Conservation (phyloP, 2,888 invertebrate genomes). For the Pantelozetes paolii region DNA sequence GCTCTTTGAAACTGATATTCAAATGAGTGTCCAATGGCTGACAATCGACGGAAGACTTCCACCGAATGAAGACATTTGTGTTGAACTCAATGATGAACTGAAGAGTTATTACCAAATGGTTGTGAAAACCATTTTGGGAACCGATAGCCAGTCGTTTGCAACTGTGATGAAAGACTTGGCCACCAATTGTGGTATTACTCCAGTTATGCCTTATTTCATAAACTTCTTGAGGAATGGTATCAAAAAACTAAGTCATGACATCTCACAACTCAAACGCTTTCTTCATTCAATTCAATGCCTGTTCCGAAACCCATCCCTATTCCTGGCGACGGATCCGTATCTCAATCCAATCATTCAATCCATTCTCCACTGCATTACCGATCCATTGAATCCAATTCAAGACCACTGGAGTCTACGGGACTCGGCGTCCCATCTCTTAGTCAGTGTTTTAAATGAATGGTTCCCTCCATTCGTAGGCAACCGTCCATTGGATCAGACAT, state of each 20-base stretch:
- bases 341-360: slow-evolving; percentile 51
- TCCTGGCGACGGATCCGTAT: slow-evolving; percentile 52
- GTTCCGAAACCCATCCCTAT: slow-evolving; percentile 50
- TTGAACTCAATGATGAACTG: slow-evolving; percentile 48
- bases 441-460: slow-evolving; percentile 50
- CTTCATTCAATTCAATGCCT: slow-evolving; percentile 52
- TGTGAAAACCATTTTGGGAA: slow-evolving; percentile 52
- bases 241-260: slow-evolving; percentile 52
- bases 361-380: slow-evolving; percentile 52
- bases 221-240: slow-evolving; percentile 53
- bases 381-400: slow-evolving; percentile 51
- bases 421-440: slow-evolving; percentile 52
- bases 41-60: slow-evolving; percentile 9
- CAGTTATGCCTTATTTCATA: slow-evolving; percentile 52
- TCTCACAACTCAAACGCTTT: slow-evolving; percentile 52
- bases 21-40: neutral
- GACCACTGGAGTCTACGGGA: slow-evolving; percentile 54
- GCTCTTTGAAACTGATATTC: neutral
- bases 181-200: neutral
- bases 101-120: slow-evolving; percentile 52
- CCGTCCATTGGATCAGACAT: slow-evolving; percentile 50
- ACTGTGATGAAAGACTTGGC: slow-evolving; percentile 41
- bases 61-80: slow-evolving; percentile 35
- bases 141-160: slow-evolving; percentile 51
- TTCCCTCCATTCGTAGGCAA: slow-evolving; percentile 46